Conservation (phyloP, 1,140 invertebrate genomes). For the Euura lappo region DNA sequence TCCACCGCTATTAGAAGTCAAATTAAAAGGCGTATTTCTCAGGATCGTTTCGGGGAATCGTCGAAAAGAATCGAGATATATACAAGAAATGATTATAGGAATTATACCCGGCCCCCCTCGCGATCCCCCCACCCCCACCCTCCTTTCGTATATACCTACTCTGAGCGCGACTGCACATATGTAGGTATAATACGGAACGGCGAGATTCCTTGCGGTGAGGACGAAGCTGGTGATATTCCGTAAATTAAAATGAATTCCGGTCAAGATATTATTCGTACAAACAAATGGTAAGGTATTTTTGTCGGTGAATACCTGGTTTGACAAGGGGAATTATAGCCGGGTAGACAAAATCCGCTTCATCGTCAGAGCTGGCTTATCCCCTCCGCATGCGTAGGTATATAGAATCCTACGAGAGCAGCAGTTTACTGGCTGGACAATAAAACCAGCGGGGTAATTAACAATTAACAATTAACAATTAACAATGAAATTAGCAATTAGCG, state of each 20-base stretch:
- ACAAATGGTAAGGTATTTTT: too few relatives aligned
- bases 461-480: conserved; percentile 51
- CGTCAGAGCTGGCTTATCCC: background rate
- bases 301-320: too few relatives aligned
- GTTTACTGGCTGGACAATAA: background rate
- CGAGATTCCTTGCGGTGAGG: background rate
- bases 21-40: conserved; percentile 50
- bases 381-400: background rate
- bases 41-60: conserved; percentile 18
- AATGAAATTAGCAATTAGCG: conserved; percentile 46
- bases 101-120: background rate
- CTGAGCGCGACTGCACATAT: background rate
- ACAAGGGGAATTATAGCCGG: background rate
- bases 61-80: conserved; percentile 13
- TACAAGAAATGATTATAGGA: conserved; percentile 7
- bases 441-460: conserved; percentile 41
- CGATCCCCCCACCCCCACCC: background rate
- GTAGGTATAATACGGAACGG: background rate
- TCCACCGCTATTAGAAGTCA: conserved; percentile 24
- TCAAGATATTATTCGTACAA: too few relatives aligned
- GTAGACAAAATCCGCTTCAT: background rate
- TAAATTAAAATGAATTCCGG: too few relatives aligned
- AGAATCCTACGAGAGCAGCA: background rate
- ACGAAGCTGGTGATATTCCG: background rate
- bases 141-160: background rate